Evolutionary conservation across 2,113 vertebrate species (phyloP).

Genomic region (Lampris incognitus): DNA sequence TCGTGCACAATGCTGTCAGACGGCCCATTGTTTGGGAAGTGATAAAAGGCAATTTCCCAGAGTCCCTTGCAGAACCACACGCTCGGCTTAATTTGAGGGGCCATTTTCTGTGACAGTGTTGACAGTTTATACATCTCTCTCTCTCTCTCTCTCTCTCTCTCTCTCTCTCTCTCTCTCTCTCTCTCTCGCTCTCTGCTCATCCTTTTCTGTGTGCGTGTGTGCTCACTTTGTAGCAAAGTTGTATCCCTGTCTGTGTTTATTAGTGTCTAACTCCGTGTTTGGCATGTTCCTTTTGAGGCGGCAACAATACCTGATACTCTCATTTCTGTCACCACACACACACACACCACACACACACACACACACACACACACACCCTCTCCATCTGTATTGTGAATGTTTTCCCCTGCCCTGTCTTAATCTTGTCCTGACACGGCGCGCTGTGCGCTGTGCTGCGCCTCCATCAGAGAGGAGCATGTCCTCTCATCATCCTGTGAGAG

Average conservation of each 20-base stretch:
- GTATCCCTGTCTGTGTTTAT: slow-evolving; percentile 83
- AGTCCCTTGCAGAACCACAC: slow-evolving; percentile 78
- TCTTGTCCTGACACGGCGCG: slow-evolving; percentile 76
- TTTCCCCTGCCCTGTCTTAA: slow-evolving; percentile 79
- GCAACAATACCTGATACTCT: slow-evolving; percentile 82
- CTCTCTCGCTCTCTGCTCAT: slow-evolving; percentile 53
- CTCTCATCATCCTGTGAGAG: slow-evolving; percentile 82
- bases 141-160: slow-evolving; percentile 53
- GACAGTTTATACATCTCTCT: slow-evolving; percentile 85
- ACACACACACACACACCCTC: slow-evolving; percentile 26
- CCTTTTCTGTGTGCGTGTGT: slow-evolving; percentile 55
- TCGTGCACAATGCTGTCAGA: slow-evolving; percentile 81
- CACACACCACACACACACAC: slow-evolving; percentile 21
- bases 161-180: slow-evolving; percentile 52
- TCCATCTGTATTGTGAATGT: slow-evolving; percentile 60
- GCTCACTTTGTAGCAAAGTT: slow-evolving; percentile 76
- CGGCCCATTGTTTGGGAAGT: slow-evolving; percentile 84
- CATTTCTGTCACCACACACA: slow-evolving; percentile 78
- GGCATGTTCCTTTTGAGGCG: slow-evolving; percentile 79
- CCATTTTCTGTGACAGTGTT: slow-evolving; percentile 85
- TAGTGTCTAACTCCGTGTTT: slow-evolving; percentile 80
- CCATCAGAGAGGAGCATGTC: slow-evolving; percentile 83
- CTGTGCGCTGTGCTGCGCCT: slow-evolving; percentile 73
- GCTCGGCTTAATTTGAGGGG: slow-evolving; percentile 84
- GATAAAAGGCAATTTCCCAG: slow-evolving; percentile 86